Evolutionary conservation across 2,888 invertebrate species (phyloP).

Genomic region (Ametastegia equiseti): DNA sequence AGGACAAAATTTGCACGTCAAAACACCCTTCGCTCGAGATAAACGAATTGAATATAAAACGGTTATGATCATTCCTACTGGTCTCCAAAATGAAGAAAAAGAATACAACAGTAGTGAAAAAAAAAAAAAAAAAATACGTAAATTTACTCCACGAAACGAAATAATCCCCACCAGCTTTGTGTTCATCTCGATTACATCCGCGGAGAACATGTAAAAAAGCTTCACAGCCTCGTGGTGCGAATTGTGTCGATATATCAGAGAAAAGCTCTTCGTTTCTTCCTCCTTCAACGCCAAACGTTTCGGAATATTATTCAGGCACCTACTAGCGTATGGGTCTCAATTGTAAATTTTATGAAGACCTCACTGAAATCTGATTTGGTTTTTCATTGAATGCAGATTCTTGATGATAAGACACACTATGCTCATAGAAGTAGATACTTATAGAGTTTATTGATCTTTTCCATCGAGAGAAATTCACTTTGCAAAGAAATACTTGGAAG

Average conservation of each 20-base stretch:
- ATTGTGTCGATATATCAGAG: neutral
- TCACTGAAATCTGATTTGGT: too few species aligned
- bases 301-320: too few species aligned
- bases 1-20: neutral
- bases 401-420: too few species aligned
- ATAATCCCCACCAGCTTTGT: neutral
- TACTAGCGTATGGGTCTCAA: too few species aligned
- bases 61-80: neutral
- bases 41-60: conserved; percentile 9
- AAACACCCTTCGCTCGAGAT: neutral
- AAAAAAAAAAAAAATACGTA: neutral
- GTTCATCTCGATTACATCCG: neutral
- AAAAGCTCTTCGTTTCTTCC: neutral
- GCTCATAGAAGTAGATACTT: too few species aligned
- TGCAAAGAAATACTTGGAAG: too few species aligned
- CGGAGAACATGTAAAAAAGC: neutral
- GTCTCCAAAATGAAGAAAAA: neutral
- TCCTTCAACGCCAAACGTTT: too few species aligned
- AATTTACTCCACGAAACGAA: neutral
- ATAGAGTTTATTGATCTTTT: too few species aligned
- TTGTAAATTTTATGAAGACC: too few species aligned
- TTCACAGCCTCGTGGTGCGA: neutral
- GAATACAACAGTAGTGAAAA: neutral
- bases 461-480: too few species aligned
- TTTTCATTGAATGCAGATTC: too few species aligned